Conservation (phyloP, 2,113 vertebrate species). For the Microcebus griseorufus region DNA sequence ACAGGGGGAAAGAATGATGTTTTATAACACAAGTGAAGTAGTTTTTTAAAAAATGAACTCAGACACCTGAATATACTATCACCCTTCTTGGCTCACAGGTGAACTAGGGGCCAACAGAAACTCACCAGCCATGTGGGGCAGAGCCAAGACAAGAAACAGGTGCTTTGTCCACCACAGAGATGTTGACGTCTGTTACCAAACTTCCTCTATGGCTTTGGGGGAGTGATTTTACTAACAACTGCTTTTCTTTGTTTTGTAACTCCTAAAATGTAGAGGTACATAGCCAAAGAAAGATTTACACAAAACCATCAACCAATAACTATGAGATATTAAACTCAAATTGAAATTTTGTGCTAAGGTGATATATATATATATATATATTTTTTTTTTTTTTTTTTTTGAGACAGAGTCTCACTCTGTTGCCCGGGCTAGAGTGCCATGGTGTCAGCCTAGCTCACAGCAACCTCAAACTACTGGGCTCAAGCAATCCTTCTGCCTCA, state of each 20-base stretch:
- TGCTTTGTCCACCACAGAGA: neutral
- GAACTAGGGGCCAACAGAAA: neutral
- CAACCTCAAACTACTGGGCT: too few species aligned
- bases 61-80: neutral
- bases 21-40: slow-evolving; percentile 6
- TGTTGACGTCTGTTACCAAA: neutral
- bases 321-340: neutral
- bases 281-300: neutral
- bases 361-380: too few species aligned
- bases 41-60: neutral
- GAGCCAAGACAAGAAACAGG: neutral
- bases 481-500: too few species aligned
- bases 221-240: neutral
- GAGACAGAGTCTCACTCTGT: too few species aligned
- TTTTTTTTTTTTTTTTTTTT: too few species aligned
- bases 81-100: neutral
- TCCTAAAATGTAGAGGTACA: neutral
- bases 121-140: neutral
- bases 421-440: too few species aligned
- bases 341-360: neutral
- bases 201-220: neutral
- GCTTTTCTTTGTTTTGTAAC: slow-evolving; percentile 4
- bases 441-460: too few species aligned
- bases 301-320: neutral
- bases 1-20: neutral